These are phyloP conservation scores for Ptychoptera contaminata DNA, from an alignment of 2,888 invertebrate genomes.

Conservation along the genomic window DNA sequence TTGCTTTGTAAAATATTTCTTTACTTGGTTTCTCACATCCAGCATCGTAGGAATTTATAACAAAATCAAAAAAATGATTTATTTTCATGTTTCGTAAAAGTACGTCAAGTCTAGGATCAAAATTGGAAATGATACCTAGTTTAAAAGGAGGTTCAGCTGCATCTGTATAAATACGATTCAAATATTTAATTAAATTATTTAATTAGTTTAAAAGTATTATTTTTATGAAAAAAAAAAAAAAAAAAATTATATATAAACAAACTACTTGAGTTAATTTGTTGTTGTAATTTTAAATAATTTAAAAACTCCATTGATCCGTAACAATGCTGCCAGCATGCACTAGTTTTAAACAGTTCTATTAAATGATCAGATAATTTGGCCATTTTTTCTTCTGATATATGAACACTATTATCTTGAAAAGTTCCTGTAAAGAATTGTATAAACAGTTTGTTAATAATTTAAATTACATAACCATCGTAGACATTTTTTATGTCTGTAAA, in stretches of 20 bases:
- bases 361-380: constrained; percentile 40
- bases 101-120: constrained; percentile 61
- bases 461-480: neutral
- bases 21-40: constrained; percentile 60
- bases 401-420: constrained; percentile 23
- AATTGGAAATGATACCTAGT: constrained; percentile 76
- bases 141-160: constrained; percentile 14
- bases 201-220: too few relatives aligned
- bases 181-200: too few relatives aligned
- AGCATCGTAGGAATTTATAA: constrained; percentile 60
- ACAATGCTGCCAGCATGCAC: constrained; percentile 55
- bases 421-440: constrained; percentile 17
- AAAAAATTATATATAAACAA: too few relatives aligned
- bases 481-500: neutral
- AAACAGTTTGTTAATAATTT: neutral
- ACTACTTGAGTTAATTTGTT: constrained; percentile 15
- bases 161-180: too few relatives aligned
- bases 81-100: constrained; percentile 51
- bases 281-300: constrained; percentile 33
- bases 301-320: constrained; percentile 51
- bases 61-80: constrained; percentile 59
- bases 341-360: constrained; percentile 52
- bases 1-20: constrained; percentile 52
- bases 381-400: constrained; percentile 28
- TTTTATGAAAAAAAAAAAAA: too few relatives aligned